Percentiles rank a stretch among this genome's conserved stretches.
phyloP scores from a whole-genome alignment of 2,113 vertebrate genomes.

The Salvelinus namaycush region DNA sequence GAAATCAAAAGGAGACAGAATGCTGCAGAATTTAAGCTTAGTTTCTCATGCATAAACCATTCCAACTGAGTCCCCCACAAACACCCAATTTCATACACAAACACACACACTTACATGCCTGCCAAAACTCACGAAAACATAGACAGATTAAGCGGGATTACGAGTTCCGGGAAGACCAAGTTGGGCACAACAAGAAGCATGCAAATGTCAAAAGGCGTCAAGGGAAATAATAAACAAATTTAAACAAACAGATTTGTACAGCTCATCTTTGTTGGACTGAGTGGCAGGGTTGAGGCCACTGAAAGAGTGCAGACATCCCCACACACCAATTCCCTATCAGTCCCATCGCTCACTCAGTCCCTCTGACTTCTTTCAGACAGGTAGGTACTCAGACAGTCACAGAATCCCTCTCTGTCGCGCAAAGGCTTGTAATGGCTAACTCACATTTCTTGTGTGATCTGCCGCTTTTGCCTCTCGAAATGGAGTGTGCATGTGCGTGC shows the following conservation, averaged over 20 bases:
- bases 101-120: neutral
- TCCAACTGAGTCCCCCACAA: neutral
- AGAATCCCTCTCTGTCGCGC: too few relatives aligned
- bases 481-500: neutral
- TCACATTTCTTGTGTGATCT: too few relatives aligned
- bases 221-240: neutral
- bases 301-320: too few relatives aligned
- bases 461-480: too few relatives aligned
- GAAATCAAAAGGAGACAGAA: too few relatives aligned
- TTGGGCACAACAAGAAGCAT: neutral
- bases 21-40: too few relatives aligned
- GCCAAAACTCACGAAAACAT: neutral
- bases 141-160: neutral
- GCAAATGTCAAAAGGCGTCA: neutral
- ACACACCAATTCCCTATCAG: too few relatives aligned
- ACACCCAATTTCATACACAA: conserved; percentile 1
- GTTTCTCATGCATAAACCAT: neutral
- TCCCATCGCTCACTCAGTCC: too few relatives aligned
- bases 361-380: too few relatives aligned
- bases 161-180: neutral
- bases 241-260: neutral
- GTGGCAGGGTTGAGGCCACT: too few relatives aligned
- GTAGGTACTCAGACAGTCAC: too few relatives aligned
- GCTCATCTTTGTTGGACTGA: neutral
- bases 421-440: too few relatives aligned